Conservation (phyloP, 2,113 vertebrate genomes). For the Serilophus lunatus region DNA sequence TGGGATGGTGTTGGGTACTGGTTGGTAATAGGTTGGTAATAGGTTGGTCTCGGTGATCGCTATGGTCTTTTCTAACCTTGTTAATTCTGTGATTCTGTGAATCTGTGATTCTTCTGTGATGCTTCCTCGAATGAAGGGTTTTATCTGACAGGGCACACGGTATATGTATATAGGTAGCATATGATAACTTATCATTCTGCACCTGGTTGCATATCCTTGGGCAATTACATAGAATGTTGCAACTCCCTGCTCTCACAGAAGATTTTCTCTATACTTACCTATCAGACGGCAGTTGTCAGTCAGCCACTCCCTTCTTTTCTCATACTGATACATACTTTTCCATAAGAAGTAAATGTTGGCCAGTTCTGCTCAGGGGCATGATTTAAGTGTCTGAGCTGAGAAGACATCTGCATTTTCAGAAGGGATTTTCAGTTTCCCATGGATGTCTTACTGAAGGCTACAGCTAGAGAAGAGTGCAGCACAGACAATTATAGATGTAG, state of each 20-base stretch:
- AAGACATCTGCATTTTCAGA: background rate
- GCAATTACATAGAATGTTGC: background rate
- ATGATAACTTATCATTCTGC: background rate
- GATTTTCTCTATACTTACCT: background rate
- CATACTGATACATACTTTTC: background rate
- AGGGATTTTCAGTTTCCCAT: background rate
- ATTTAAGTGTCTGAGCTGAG: background rate
- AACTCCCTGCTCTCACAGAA: background rate
- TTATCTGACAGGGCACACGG: background rate
- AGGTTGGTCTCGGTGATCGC: too few relatives aligned
- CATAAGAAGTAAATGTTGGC: background rate
- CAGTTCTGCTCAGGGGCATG: background rate
- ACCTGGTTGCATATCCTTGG: background rate
- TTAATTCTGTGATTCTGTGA: too few relatives aligned
- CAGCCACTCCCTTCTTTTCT: background rate
- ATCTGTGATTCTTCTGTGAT: too few relatives aligned
- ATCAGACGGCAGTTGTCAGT: background rate
- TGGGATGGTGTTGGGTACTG: too few relatives aligned
- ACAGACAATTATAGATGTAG: background rate
- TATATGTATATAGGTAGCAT: background rate
- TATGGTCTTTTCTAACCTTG: too few relatives aligned
- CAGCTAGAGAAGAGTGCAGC: background rate
- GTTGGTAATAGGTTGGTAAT: too few relatives aligned
- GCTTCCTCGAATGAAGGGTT: background rate
- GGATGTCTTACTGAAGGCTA: background rate